Percentiles rank a stretch among this genome's conserved stretches.
Evolutionary conservation across 2,113 vertebrate species (phyloP).

Genomic region (Hystrix cristata): DNA sequence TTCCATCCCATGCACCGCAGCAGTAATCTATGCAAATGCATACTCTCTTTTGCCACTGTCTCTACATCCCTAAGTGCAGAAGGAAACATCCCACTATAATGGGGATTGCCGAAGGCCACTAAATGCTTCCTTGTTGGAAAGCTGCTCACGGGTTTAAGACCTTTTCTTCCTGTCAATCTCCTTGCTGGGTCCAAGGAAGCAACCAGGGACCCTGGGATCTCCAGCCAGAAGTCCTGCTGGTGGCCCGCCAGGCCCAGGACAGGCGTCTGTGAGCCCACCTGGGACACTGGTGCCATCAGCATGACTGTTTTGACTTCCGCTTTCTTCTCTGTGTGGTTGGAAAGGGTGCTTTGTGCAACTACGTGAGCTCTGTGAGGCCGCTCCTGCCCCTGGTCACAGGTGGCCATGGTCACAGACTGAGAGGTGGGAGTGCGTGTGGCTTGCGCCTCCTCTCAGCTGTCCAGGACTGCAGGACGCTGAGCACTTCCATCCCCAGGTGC

Average conservation of each 20-base stretch:
- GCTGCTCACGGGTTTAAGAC: not conserved
- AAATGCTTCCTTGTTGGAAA: not conserved
- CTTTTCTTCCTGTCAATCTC: not conserved
- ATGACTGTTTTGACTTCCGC: accelerated
- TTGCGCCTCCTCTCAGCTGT: accelerated
- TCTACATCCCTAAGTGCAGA: not conserved
- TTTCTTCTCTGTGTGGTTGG: not conserved
- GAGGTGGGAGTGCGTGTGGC: accelerated
- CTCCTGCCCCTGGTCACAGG: not conserved
- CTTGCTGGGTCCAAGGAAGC: no score
- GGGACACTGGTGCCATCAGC: not conserved
- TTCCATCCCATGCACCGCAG: accelerated
- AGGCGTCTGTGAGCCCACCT: no score
- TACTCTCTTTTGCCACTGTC: accelerated
- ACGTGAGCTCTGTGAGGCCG: accelerated
- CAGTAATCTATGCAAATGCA: accelerated
- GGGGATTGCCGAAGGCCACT: not conserved
- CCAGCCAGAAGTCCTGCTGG: not conserved
- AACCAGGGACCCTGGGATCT: no score
- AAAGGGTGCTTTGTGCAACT: not conserved
- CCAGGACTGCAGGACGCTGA: not conserved
- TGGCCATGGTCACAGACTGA: accelerated
- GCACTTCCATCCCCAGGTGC: not conserved
- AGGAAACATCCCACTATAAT: accelerated
- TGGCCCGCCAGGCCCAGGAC: not conserved